Base-by-base conservation (phyloP, 1,140 invertebrate species). In the Colletes gigas region DNA sequence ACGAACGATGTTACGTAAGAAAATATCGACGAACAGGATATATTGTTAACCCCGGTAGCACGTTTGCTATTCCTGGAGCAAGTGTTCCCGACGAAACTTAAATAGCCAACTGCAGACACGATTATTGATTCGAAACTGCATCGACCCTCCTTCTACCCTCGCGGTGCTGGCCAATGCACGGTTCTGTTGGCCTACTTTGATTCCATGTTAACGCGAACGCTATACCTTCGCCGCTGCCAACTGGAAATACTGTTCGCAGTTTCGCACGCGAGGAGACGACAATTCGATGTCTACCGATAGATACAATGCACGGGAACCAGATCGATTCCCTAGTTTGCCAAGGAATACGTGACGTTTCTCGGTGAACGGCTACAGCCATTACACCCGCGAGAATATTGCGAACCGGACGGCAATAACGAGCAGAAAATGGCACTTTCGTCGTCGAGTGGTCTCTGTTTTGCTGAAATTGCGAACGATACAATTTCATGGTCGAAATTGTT, bases 111-210 rank as follows among this genome's bases (percentile, higher is more conserved):
- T 70, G 74, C 69, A 62, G 71, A 69, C 67, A 44, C 76, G 71
- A 82, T 86, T 91, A 91, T 91, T 86, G 89, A 91, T 91, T 90
- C 87, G 19, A 60, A 85, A 67, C 79, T 82, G 74, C 73, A 84
- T 85, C 84, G 71, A 84, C 80, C 79, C 60, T 63, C 55, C 73
- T 81, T 83, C 73, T 65, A 81, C 57, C 73, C 83, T 86, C 85
- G 72, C 78, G 77, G 78, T 78, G 77, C 80, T 74, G 68, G 52
- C 41, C 75, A 59, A 78, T 83, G 72, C 39, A 75, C 83, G 84
- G 57, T 83, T 82, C 83, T 72, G 85, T 84, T 85, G 89, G 83
- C 90, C 90, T 90, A 91, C 83, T 89, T 91, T 77, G 85, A 84
- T 70, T 78, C 71, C 50, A 12, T 50, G 50, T 3, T 0, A 39